Conservation (phyloP, 2,888 invertebrate genomes). For the Gortyna flavago region DNA sequence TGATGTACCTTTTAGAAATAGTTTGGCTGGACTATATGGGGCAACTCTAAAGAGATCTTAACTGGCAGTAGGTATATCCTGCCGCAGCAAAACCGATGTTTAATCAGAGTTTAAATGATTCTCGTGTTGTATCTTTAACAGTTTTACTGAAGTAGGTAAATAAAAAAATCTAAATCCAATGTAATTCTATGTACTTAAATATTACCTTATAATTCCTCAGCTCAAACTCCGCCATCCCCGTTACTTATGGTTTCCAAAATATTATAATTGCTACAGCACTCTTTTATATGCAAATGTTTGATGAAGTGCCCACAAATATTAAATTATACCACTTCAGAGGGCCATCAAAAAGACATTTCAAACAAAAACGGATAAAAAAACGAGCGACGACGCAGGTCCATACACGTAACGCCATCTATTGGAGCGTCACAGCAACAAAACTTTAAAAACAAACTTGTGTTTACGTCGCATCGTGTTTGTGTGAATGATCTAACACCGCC, state of each 20-base stretch:
- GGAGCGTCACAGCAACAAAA: conserved; percentile 15
- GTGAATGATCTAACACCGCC: conserved; percentile 4
- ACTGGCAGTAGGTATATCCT: background rate
- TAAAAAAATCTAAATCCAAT: background rate
- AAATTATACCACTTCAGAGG: conserved; percentile 24
- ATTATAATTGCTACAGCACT: background rate
- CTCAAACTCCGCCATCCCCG: background rate
- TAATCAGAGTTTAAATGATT: background rate
- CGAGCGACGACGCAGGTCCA: conserved; percentile 3
- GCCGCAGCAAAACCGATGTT: background rate
- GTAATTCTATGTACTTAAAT: background rate
- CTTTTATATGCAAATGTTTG: conserved; percentile 17
- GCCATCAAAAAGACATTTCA: conserved; percentile 24
- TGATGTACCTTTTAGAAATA: background rate
- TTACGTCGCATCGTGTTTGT: conserved; percentile 37
- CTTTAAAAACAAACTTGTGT: conserved; percentile 57
- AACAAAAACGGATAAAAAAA: conserved; percentile 35
- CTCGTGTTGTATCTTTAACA: background rate
- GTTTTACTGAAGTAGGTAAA: background rate
- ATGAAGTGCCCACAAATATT: conserved; percentile 24
- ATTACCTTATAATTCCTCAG: background rate
- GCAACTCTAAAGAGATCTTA: background rate
- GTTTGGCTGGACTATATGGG: background rate
- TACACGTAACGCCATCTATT: conserved; percentile 64
- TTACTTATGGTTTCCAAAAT: background rate